Base-by-base conservation (phyloP, 30 jellyfish, hydroid and myxozoan genomes). In the Aurelia aurita complex sp. Pacific region DNA sequence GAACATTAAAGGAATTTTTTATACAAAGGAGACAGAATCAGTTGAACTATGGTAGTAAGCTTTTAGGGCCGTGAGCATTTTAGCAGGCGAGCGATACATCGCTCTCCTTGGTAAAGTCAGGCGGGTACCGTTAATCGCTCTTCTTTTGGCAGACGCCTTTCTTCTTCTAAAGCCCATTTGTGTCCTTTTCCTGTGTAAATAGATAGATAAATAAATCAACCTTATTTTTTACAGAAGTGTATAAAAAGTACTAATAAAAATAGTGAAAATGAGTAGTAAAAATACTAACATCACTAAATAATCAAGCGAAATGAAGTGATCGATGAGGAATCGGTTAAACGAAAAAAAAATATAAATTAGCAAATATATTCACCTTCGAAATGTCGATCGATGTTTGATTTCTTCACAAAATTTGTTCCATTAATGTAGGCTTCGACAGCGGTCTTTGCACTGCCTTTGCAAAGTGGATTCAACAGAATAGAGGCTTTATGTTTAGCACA, bases 121-220 rank as follows among this genome's bases (percentile, higher is more conserved):
- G n/a, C n/a, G n/a, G n/a, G n/a, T n/a, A 19, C 23, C 3, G 77
- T 1, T 14, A 76, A 57, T 76, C 79, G 52, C 42, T 76, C 86
- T 76, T 76, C 79, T 15, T 57, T 55, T 55, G 86, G 86, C 70
- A 79, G 59, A 19, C 62, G 0, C 35, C 54, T 62, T 53, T 80
- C 90, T 67, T 42, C 84, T 19, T 80, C 90, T 74, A 60, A 67
- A 1, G 90, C 90, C 90, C 90, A 80, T 53, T 67, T 65, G 74
- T 80, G 90, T 80, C 90, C 91, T 64, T 81, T 81, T 60, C 91
- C 91, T 68, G 74, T 29, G 54, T 68, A 33, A 40, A 60, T 64
- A 13, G 5, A 38, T 38, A 34, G 42, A 54, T 23, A 32, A 23
- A n/a, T 23, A 32, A 23, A n/a, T 70, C 64, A 70, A 16, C 4